These are phyloP conservation scores for Rhineura floridana DNA, from an alignment of 2,113 vertebrate genomes.

Conservation along the genomic window DNA sequence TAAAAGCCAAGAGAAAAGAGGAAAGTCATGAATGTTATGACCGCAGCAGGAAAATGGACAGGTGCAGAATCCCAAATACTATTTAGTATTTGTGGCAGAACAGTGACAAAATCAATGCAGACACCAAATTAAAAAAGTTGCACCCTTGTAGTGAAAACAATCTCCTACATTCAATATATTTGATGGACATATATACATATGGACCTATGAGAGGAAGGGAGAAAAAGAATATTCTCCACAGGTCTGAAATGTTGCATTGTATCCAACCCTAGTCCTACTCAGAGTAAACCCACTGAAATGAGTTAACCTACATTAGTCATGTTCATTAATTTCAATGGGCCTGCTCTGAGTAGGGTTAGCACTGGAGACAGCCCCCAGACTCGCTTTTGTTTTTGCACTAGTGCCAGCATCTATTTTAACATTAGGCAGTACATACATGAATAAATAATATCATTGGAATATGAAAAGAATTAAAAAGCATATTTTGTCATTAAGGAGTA, in stretches of 20 bases:
- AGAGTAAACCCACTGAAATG: too few relatives aligned
- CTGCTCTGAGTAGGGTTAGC: too few relatives aligned
- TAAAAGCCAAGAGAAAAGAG: conserved; percentile 18
- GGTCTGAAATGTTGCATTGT: background rate
- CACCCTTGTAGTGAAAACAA: background rate
- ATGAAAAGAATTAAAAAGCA: too few relatives aligned
- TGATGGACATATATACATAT: background rate
- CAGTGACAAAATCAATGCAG: background rate
- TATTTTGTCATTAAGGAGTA: too few relatives aligned
- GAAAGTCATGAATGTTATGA: background rate
- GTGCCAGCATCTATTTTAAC: background rate
- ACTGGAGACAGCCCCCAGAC: too few relatives aligned
- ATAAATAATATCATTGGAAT: too few relatives aligned
- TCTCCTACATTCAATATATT: background rate
- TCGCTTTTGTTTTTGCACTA: background rate
- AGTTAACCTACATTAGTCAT: too few relatives aligned
- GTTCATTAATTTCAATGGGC: too few relatives aligned
- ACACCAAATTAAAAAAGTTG: background rate
- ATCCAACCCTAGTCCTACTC: too few relatives aligned
- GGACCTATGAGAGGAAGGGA: background rate
- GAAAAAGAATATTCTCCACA: background rate
- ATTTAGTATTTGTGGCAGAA: background rate
- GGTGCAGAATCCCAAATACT: conserved; percentile 3
- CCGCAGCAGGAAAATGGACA: background rate
- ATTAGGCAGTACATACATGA: too few relatives aligned